Conservation (phyloP, 2,797 vertebrate genomes). For the Gallinago nigripennis region DNA sequence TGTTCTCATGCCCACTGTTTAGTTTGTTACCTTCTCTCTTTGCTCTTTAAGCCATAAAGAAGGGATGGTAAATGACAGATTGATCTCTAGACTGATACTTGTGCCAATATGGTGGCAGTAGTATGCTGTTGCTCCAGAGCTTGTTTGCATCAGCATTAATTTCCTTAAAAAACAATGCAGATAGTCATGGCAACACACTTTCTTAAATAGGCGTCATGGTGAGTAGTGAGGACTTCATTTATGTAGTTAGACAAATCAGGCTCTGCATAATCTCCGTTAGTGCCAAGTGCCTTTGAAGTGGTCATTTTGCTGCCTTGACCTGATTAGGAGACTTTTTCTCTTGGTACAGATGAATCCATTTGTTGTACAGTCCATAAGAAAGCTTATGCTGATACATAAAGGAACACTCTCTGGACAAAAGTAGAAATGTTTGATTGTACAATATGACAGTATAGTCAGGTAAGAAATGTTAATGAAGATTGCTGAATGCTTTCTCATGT, state of each 20-base stretch:
- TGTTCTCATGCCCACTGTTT: not conserved
- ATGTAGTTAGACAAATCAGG: not conserved
- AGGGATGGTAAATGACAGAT: not conserved
- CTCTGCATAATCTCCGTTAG: not conserved
- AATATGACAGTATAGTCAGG: not conserved
- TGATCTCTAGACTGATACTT: not conserved
- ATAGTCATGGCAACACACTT: not conserved
- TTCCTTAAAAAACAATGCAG: not conserved
- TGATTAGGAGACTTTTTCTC: not conserved
- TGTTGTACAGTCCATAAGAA: not conserved
- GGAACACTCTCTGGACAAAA: not conserved
- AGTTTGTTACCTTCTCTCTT: not conserved
- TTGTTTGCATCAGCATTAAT: not conserved
- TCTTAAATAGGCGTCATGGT: not conserved
- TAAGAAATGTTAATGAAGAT: not conserved
- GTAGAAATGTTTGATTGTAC: not conserved
- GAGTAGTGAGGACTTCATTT: not conserved
- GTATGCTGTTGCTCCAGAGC: not conserved
- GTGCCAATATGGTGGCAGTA: not conserved
- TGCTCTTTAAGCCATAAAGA: not conserved
- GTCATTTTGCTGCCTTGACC: constrained; percentile 35
- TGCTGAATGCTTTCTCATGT: not conserved
- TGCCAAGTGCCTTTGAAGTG: constrained; percentile 34
- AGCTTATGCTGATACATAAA: not conserved
- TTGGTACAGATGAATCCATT: not conserved